These are phyloP conservation scores for Gasterosteus aculeatus DNA, from an alignment of 2,113 vertebrate species.

Conservation along the genomic window DNA sequence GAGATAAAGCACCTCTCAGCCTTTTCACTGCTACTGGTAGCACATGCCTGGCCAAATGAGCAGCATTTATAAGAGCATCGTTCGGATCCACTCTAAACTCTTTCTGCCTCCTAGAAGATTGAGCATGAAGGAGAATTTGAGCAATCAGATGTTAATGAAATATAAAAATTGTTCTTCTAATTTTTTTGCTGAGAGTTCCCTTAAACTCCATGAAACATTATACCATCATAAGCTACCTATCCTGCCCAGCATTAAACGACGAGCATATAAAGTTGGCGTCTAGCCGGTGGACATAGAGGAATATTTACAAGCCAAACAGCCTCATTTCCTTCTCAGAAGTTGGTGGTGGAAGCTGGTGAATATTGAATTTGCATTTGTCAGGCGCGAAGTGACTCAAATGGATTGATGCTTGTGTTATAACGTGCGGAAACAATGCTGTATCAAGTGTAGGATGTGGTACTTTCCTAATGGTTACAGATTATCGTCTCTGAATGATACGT, in stretches of 20 bases:
- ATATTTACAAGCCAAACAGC: background rate
- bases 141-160: background rate
- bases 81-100: background rate
- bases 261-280: background rate
- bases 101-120: background rate
- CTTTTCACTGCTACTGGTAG: slow-evolving; percentile 21
- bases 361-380: background rate
- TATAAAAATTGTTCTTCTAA: background rate
- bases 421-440: background rate
- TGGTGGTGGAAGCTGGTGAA: too few species aligned
- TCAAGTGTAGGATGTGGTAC: background rate
- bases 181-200: background rate
- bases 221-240: background rate
- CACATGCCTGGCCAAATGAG: slow-evolving; percentile 28
- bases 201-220: background rate
- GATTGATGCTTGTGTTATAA: background rate
- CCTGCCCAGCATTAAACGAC: background rate
- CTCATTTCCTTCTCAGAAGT: background rate
- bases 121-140: background rate
- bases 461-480: background rate
- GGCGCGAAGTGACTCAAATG: background rate
- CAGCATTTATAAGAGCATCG: slow-evolving; percentile 7
- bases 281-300: background rate
- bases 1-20: slow-evolving; percentile 47
- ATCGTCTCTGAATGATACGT: background rate